Percentiles rank a stretch among this genome's conserved stretches.
These are phyloP conservation scores for Liolophura sinensis DNA, from an alignment of 1,140 invertebrate genomes.

Conservation along the genomic window DNA sequence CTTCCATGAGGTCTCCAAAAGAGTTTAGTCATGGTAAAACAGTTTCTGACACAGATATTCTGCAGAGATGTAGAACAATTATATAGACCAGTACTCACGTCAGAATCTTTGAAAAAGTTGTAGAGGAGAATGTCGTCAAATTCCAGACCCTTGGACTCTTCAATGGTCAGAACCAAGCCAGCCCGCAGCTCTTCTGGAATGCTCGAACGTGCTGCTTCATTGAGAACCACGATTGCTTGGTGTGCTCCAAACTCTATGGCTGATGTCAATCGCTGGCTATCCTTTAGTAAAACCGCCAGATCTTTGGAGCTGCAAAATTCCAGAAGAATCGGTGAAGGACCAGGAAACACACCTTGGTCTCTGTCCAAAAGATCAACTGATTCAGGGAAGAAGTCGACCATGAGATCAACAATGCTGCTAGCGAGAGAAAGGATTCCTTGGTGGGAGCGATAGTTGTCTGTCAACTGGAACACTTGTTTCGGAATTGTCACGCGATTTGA, in stretches of 20 bases:
- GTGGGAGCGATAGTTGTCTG: conserved; percentile 52
- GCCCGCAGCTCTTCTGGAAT: conserved; percentile 14
- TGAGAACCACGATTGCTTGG: conserved; percentile 25
- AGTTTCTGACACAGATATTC: no score
- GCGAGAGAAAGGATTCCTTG: conserved; percentile 48
- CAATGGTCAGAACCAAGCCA: conserved; percentile 23
- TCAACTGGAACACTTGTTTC: conserved; percentile 43
- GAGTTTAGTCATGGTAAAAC: no score
- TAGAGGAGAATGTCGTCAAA: conserved; percentile 31
- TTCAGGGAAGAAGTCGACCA: conserved; percentile 50
- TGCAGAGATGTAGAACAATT: no score
- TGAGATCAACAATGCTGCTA: conserved; percentile 45
- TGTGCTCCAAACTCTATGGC: conserved; percentile 29
- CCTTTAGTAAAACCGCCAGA: conserved; percentile 6
- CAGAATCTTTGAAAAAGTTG: conserved; percentile 35
- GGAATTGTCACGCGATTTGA: conserved; percentile 31
- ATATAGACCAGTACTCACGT: conserved; percentile 1
- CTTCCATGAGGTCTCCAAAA: no score
- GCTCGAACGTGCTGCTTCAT: conserved; percentile 12
- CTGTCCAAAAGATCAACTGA: conserved; percentile 49
- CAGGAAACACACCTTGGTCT: conserved; percentile 48
- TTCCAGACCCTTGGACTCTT: conserved; percentile 30
- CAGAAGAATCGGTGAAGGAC: conserved; percentile 45
- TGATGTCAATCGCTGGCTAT: conserved; percentile 9
- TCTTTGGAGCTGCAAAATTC: conserved; percentile 28